Evolutionary conservation across 2,888 invertebrate species (phyloP), one percentile per base, ranked within the genome.

Genomic region (Corbicula japonica): DNA sequence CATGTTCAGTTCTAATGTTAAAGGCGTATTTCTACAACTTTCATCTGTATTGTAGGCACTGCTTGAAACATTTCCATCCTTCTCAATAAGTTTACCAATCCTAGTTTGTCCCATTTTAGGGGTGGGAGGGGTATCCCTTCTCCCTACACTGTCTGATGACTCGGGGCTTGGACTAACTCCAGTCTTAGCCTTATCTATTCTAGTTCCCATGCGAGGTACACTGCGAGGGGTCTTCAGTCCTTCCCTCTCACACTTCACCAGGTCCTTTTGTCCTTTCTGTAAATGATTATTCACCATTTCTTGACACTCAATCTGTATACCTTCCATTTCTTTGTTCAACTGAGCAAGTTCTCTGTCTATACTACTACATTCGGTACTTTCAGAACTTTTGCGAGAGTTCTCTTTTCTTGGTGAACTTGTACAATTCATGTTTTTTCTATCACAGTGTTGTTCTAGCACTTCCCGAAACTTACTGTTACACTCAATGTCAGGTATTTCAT

Each of bases 1-100:
- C 71, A 89, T 89, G 68, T 90, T 92, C 8, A 92, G 86, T 83
- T 92, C 92, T 28, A 92, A 84, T 15, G 92, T 92, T 0, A 92
- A 84, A 0, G 92, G 92, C 2, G 92, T 95, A 88, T 96, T 96
- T 86, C 96, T 95, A 88, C 96, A 96, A n/a, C 96, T 96, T 70
- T 96, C 96, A 1, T 96, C 91, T 1, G 96, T 96, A 89, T 96
- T 96, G 91, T 96, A 96, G 61, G 96, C 96, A 92, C 92, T 92
- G 44, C 92, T 92, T 18, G 96, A 96, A 58, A 95, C 95, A 78
- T 89, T 90, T 58, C 88, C 88, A 58, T 89, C 87, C 52, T 86
- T 83, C 54, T 90, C 88, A 12, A 75, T 76, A 30, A 63, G 68
- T 62, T 70, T 63, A 38, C 79, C 70, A 44, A 61, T 56, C 52